Base-by-base conservation (phyloP, 1,140 invertebrate species). In the Bombus terrestris region DNA sequence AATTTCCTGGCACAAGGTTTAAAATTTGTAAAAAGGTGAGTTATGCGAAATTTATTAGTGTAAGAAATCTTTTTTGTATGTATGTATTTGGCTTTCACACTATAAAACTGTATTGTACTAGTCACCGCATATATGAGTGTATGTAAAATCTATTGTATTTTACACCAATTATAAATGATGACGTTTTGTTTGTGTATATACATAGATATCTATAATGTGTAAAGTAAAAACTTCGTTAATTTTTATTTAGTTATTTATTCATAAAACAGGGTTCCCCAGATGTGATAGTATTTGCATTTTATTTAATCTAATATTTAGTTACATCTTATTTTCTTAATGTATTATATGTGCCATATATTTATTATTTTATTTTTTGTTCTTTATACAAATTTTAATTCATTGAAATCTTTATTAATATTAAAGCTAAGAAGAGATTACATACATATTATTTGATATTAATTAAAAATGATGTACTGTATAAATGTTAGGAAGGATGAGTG, bases 201-300 rank as follows among this genome's bases (percentile, higher is more conserved):
- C 28, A 32, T 43, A 81, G 25, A 39, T 81, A 81, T 74, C 69
- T 37, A 72, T 37, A 75, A 15, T 64, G 15, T 43, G 22, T 47
- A 75, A 39, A 53, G 57, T 73, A 39, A 64, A 68, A 77, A 3
- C 32, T 76, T 76, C 28, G 47, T 77, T 53, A 66, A 75, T 47
- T 64, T 35, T 47, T 22, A 81, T 75, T 83, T 64, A 47, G 15
- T 76, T 47, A 83, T 68, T 41, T 68, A 69, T 32, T 1, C 43
- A 10, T 77, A 47, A 69, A 62, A 83, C 81, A 83, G 62, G 74
- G 43, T 83, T 77, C 10, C 25, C 68, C 9, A 68, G 6, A 83
- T 53, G 41, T 66, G 81, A 64, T 68, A 76, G 32, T 43, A 66
- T 77, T 22, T n/a, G 53, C 47, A 77, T 77, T 64, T 4, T 66